phyloP scores from a whole-genome alignment of 2,888 invertebrate species.

The Xestia c-nigrum region DNA sequence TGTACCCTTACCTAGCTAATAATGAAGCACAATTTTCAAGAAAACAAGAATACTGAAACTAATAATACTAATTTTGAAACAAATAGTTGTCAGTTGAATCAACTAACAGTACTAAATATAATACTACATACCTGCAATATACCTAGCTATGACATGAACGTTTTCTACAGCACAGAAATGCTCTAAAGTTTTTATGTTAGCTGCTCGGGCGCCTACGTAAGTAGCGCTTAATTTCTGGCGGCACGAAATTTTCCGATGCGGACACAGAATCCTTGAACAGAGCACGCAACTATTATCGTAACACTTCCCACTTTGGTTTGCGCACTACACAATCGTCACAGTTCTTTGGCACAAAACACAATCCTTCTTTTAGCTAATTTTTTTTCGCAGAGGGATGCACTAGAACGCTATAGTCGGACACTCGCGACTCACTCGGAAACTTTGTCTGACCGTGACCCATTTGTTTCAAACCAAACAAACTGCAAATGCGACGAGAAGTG shows the following conservation, averaged over 20 bases:
- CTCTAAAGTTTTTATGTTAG: conserved; percentile 11
- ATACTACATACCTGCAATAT: conserved; percentile 28
- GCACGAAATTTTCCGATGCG: conserved; percentile 44
- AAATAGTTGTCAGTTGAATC: neutral
- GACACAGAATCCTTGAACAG: conserved; percentile 43
- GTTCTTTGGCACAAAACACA: conserved; percentile 41
- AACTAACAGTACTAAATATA: neutral
- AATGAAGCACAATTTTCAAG: neutral
- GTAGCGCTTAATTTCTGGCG: conserved; percentile 45
- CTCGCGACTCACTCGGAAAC: conserved; percentile 39
- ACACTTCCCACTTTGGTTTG: conserved; percentile 50
- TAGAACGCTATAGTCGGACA: conserved; percentile 55
- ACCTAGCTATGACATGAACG: neutral
- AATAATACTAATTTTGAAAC: neutral
- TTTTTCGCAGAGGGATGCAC: conserved; percentile 25
- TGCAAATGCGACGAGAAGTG: conserved; percentile 87
- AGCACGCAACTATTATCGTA: conserved; percentile 42
- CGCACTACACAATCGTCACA: conserved; percentile 54
- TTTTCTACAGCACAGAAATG: neutral
- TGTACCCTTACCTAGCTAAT: neutral
- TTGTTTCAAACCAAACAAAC: conserved; percentile 72
- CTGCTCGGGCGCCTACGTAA: conserved; percentile 26
- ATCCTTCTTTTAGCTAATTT: conserved; percentile 32
- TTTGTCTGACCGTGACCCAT: conserved; percentile 71
- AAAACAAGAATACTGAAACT: neutral